Percentiles rank a stretch among this genome's conserved stretches.
Conservation (phyloP, 1,140 invertebrate species). For the Nebria ingens region DNA sequence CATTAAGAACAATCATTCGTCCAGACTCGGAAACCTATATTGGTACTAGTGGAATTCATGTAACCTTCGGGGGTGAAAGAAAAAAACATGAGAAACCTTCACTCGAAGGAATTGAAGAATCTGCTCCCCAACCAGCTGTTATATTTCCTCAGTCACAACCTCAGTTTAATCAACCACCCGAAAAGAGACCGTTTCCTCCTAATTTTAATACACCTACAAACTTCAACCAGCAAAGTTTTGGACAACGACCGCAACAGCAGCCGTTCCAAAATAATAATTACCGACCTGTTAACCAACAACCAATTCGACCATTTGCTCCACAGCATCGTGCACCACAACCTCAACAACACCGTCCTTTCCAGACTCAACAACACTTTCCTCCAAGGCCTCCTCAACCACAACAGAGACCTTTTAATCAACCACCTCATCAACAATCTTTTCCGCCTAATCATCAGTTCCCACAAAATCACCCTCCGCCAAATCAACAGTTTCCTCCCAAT, state of each 20-base stretch:
- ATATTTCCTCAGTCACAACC: conserved; percentile 38
- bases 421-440: conserved; percentile 25
- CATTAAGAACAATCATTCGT: conserved; percentile 67
- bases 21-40: conserved; percentile 74
- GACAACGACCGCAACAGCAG: conserved; percentile 37
- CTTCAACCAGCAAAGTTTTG: conserved; percentile 21
- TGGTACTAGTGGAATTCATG: conserved; percentile 58
- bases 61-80: conserved; percentile 59
- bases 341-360: background rate
- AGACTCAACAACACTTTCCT: conserved; percentile 1
- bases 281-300: conserved; percentile 10
- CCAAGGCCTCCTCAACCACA: conserved; percentile 24
- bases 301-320: conserved; percentile 19
- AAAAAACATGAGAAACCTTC: conserved; percentile 43
- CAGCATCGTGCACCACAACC: background rate
- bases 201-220: conserved; percentile 8
- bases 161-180: conserved; percentile 33
- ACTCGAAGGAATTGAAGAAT: conserved; percentile 37
- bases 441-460: conserved; percentile 21
- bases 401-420: conserved; percentile 34
- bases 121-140: conserved; percentile 45
- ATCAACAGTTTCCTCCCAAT: conserved; percentile 36
- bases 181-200: conserved; percentile 18
- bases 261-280: background rate
- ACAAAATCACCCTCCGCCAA: conserved; percentile 27